phyloP scores from a whole-genome alignment of 2,888 invertebrate genomes.

The Drosophila nigricruria region DNA sequence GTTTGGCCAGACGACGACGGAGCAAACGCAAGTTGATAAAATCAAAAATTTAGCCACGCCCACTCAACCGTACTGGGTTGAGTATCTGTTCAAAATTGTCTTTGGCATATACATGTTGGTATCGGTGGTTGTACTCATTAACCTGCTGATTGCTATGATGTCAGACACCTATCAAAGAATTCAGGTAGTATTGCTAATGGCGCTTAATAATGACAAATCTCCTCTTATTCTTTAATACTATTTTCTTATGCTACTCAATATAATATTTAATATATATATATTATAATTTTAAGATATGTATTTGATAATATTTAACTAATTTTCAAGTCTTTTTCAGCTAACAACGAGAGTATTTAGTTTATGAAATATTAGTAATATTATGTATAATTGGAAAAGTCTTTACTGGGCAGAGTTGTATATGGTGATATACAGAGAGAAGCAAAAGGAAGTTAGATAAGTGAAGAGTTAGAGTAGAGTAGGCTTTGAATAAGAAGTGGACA shows the following conservation, averaged over 20 bases:
- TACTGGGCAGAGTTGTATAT: neutral
- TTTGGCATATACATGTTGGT: conserved; percentile 99
- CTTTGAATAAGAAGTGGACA: neutral
- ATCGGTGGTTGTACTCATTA: conserved; percentile 99
- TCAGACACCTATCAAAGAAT: conserved; percentile 99
- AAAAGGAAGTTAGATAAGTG: neutral
- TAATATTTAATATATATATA: conserved; percentile 8
- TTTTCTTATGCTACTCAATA: conserved; percentile 23
- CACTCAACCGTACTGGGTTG: conserved; percentile 93
- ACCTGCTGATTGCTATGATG: conserved; percentile 99
- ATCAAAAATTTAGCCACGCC: conserved; percentile 86
- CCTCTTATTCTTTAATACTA: conserved; percentile 29
- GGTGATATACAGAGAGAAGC: conserved; percentile 1
- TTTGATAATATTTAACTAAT: conserved; percentile 38
- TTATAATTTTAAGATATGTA: conserved; percentile 57
- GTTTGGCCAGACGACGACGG: conserved; percentile 96
- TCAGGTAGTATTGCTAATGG: conserved; percentile 89
- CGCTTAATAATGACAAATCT: conserved; percentile 48
- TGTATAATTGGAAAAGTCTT: neutral
- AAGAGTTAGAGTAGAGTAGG: neutral
- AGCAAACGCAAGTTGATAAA: conserved; percentile 90
- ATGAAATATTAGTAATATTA: neutral
- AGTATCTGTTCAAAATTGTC: conserved; percentile 93
- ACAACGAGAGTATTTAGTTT: neutral
- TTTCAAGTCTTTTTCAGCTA: conserved; percentile 62